These are phyloP conservation scores for Uropsilus gracilis DNA, from an alignment of 2,113 vertebrate genomes.

Conservation along the genomic window DNA sequence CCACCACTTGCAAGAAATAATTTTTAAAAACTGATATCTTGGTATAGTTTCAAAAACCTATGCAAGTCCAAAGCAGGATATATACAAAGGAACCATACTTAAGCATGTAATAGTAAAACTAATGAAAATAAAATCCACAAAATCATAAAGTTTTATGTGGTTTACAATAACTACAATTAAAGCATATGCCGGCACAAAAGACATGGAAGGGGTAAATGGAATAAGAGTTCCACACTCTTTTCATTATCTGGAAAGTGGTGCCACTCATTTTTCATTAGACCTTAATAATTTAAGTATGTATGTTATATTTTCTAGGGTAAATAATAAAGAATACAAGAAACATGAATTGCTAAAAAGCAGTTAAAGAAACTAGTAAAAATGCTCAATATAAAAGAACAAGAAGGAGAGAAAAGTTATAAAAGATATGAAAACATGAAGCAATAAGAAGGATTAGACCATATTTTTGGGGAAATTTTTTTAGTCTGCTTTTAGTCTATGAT, in stretches of 20 bases:
- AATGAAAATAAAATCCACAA: background rate
- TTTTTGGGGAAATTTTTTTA: background rate
- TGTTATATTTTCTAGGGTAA: constrained; percentile 34
- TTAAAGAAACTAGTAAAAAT: constrained; percentile 10
- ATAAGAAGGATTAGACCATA: background rate
- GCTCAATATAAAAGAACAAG: background rate
- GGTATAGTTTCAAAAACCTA: constrained; percentile 12
- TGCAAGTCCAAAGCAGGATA: background rate
- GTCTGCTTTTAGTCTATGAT: background rate
- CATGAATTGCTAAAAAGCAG: background rate
- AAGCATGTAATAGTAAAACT: constrained; percentile 8
- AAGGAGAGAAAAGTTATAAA: background rate
- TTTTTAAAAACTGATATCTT: constrained; percentile 10
- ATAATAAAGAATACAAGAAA: constrained; percentile 8
- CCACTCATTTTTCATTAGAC: background rate
- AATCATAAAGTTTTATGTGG: background rate
- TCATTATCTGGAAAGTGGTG: background rate
- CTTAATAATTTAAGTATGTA: background rate
- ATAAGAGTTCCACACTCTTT: background rate
- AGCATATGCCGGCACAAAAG: background rate
- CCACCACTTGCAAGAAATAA: constrained; percentile 4
- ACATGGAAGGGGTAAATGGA: background rate
- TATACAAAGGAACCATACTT: constrained; percentile 1
- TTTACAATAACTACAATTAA: constrained; percentile 38
- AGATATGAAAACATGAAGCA: background rate